These are phyloP conservation scores for Parthenolecanium corni DNA, from an alignment of 2,888 invertebrate genomes.

Conservation along the genomic window DNA sequence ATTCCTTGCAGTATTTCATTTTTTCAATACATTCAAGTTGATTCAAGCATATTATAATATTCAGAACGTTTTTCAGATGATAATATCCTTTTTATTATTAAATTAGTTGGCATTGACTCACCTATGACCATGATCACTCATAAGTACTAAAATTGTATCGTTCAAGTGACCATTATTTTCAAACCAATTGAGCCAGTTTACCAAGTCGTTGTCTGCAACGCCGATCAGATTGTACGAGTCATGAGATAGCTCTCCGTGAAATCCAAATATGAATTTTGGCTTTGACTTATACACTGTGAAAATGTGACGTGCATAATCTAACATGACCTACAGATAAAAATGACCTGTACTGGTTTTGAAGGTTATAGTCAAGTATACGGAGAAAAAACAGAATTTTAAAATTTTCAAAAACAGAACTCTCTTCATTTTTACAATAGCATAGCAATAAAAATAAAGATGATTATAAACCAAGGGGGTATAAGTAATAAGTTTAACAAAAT, in stretches of 20 bases:
- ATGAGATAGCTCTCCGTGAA: constrained; percentile 80
- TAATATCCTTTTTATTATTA: too few species aligned
- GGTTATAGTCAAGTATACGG: background rate
- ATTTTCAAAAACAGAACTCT: too few species aligned
- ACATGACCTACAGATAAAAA: constrained; percentile 39
- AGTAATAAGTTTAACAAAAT: too few species aligned
- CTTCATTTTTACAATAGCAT: too few species aligned
- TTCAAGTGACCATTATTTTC: constrained; percentile 52
- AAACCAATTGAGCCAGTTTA: constrained; percentile 52
- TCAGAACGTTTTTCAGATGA: too few species aligned
- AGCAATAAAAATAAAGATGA: too few species aligned
- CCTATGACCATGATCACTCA: constrained; percentile 90
- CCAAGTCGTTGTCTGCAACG: constrained; percentile 61
- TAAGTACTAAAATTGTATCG: constrained; percentile 70
- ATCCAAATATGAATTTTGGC: constrained; percentile 74
- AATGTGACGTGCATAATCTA: constrained; percentile 45
- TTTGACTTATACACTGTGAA: constrained; percentile 50
- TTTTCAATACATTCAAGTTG: too few species aligned
- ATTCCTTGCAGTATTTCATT: too few species aligned
- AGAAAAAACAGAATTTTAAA: background rate
- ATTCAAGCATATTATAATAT: too few species aligned
- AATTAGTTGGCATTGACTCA: too few species aligned
- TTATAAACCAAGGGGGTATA: too few species aligned
- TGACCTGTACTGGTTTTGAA: background rate
- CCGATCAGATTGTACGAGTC: constrained; percentile 70